Evolutionary conservation across 2,113 vertebrate species (phyloP).

Genomic region (Sinosuthora webbiana): DNA sequence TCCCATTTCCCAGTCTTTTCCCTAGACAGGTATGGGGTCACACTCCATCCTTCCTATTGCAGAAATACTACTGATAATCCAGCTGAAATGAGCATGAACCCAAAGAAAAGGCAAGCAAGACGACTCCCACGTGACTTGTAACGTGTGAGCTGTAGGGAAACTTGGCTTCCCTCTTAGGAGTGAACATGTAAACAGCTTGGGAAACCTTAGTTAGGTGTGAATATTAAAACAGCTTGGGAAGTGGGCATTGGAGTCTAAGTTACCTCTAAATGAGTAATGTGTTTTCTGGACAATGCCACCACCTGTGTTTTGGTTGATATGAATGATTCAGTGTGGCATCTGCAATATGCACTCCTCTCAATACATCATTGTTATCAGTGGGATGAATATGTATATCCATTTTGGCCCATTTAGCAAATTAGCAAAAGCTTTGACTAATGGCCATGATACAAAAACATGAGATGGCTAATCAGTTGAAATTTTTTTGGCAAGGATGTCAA

Average conservation of each 20-base stretch:
- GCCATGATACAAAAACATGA: neutral
- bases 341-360: neutral
- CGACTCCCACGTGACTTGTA: neutral
- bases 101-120: neutral
- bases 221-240: neutral
- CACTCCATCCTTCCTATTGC: slow-evolving; percentile 40
- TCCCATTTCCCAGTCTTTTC: slow-evolving; percentile 23
- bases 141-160: neutral
- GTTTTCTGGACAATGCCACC: neutral
- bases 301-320: neutral
- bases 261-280: neutral
- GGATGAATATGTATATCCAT: neutral
- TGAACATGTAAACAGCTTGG: neutral
- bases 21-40: slow-evolving; percentile 19
- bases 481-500: neutral
- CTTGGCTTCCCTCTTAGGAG: neutral
- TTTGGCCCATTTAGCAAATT: neutral
- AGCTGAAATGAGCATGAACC: neutral
- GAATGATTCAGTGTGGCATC: neutral
- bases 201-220: neutral
- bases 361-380: neutral
- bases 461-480: neutral
- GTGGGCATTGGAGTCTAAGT: neutral
- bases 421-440: neutral
- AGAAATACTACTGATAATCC: neutral